Percentiles rank a stretch among this genome's conserved stretches.
phyloP scores from a whole-genome alignment of 2,888 invertebrate species.

The Tenthredo livida region DNA sequence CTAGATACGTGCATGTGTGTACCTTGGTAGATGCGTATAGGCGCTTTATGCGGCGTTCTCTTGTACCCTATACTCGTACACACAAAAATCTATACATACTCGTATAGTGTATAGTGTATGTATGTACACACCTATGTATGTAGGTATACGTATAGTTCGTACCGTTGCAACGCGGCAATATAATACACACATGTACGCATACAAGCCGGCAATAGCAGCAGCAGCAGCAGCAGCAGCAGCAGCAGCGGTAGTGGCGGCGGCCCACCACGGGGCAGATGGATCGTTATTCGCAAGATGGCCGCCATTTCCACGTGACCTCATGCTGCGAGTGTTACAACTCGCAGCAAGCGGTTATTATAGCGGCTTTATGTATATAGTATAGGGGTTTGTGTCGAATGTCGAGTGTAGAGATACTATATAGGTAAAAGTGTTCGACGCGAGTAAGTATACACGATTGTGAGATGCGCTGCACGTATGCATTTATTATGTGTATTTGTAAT shows the following conservation, averaged over 20 bases:
- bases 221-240: constrained; percentile 52
- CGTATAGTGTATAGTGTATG: background rate
- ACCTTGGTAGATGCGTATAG: background rate
- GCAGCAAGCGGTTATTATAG: constrained; percentile 54
- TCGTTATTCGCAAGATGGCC: constrained; percentile 74
- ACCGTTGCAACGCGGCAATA: constrained; percentile 16
- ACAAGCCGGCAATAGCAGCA: constrained; percentile 10
- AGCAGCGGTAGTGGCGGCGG: constrained; percentile 54
- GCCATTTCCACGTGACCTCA: constrained; percentile 71
- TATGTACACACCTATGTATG: too few relatives aligned
- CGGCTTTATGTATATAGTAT: constrained; percentile 5
- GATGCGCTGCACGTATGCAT: background rate
- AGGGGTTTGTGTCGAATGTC: constrained; percentile 19
- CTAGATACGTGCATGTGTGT: background rate
- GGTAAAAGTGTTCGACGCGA: background rate
- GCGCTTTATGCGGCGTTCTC: background rate
- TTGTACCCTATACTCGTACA: background rate
- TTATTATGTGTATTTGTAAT: background rate
- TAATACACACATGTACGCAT: background rate
- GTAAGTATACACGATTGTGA: constrained; percentile 20
- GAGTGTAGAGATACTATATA: constrained; percentile 15
- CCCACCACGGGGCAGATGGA: constrained; percentile 67
- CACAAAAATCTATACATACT: background rate
- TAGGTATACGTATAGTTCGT: constrained; percentile 15
- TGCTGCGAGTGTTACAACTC: constrained; percentile 59